Evolutionary conservation across 2,113 vertebrate species (phyloP).

Genomic region (Tychaedon coryphoeus): DNA sequence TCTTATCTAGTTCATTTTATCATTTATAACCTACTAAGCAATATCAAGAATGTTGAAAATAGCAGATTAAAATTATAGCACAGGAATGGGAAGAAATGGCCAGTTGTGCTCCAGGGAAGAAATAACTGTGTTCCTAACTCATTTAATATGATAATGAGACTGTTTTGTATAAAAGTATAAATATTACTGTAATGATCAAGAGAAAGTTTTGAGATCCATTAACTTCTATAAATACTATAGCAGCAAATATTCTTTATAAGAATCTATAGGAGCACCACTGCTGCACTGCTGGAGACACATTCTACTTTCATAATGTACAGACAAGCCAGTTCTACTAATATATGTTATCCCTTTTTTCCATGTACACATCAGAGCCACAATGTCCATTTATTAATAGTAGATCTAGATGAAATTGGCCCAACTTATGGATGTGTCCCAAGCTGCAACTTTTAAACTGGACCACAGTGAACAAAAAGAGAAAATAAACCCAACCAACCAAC

Average conservation of each 20-base stretch:
- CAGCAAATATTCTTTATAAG: not conserved
- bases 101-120: not conserved
- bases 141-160: not conserved
- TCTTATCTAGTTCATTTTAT: not conserved
- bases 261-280: not conserved
- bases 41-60: not conserved
- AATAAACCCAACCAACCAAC: not conserved
- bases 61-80: not conserved
- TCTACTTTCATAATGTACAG: not conserved
- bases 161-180: not conserved
- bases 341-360: not conserved
- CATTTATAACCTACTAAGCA: not conserved
- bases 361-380: not conserved
- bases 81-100: not conserved
- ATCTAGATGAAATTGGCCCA: not conserved
- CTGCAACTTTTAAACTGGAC: not conserved
- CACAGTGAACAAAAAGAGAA: not conserved
- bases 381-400: not conserved
- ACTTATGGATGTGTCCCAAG: not conserved
- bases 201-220: not conserved
- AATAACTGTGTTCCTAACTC: not conserved
- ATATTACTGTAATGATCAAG: not conserved
- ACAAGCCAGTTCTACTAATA: not conserved
- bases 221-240: not conserved
- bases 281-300: not conserved